A percentile compares a stretch with the other conserved stretches of the same genome.
These are phyloP conservation scores for Zygaena filipendulae DNA, from an alignment of 2,888 invertebrate genomes.

Conservation along the genomic window DNA sequence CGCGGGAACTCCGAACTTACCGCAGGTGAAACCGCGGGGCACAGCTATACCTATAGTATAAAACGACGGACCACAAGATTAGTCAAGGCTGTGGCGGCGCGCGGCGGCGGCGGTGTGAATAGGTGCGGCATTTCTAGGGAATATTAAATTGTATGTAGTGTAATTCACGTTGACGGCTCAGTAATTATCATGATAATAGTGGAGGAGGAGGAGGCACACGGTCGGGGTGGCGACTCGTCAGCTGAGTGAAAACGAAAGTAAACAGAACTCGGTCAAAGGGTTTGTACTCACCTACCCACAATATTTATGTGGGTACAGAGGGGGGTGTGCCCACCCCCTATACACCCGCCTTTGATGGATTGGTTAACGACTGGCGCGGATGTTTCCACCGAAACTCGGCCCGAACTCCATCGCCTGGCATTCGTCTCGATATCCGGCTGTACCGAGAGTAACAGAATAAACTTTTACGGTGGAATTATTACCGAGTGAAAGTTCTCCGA, in stretches of 20 bases:
- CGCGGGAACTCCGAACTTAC: too few species aligned
- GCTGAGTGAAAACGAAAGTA: slow-evolving; percentile 71
- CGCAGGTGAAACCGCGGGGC: too few species aligned
- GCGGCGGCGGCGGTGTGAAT: too few species aligned
- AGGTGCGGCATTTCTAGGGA: too few species aligned
- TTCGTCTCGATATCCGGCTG: slow-evolving; percentile 55
- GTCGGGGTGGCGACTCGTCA: slow-evolving; percentile 58
- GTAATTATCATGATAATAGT: slow-evolving; percentile 67
- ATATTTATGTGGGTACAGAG: slow-evolving; percentile 66
- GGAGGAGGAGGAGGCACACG: slow-evolving; percentile 41
- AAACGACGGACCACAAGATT: too few species aligned
- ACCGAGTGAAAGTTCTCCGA: slow-evolving; percentile 56
- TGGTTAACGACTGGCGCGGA: slow-evolving; percentile 64
- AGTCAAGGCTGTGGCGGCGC: too few species aligned
- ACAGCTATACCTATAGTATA: too few species aligned
- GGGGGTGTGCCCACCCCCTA: slow-evolving; percentile 52
- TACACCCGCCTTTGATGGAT: slow-evolving; percentile 67
- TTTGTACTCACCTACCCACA: slow-evolving; percentile 68
- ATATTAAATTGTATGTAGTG: too few species aligned
- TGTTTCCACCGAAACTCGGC: slow-evolving; percentile 56
- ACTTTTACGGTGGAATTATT: slow-evolving; percentile 56
- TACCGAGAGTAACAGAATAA: slow-evolving; percentile 37
- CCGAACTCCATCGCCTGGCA: slow-evolving; percentile 46
- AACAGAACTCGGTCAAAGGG: slow-evolving; percentile 71
- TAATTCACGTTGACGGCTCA: slow-evolving; percentile 46